Conservation (phyloP, 2,888 invertebrate species). For the Cheilosia vulpina region DNA sequence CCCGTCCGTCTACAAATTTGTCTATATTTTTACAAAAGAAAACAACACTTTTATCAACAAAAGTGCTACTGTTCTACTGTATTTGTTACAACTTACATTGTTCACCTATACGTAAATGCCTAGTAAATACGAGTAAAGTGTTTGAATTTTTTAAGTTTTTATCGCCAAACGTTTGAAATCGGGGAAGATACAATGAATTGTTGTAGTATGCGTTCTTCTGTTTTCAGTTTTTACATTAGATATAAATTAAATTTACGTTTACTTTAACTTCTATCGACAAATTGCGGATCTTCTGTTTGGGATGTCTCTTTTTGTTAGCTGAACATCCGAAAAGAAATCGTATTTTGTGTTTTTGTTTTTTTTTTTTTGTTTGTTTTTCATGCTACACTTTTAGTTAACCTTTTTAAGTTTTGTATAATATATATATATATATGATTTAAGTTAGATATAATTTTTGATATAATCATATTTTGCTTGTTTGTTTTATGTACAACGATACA, state of each 20-base stretch:
- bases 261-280: slow-evolving; percentile 74
- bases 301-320: slow-evolving; percentile 24
- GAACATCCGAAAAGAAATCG: slow-evolving; percentile 38
- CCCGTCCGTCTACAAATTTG: slow-evolving; percentile 9
- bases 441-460: slow-evolving; percentile 61
- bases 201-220: slow-evolving; percentile 39
- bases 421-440: slow-evolving; percentile 36
- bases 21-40: slow-evolving; percentile 11
- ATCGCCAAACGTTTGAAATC: slow-evolving; percentile 52
- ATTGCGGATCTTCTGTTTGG: slow-evolving; percentile 20
- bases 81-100: slow-evolving; percentile 39
- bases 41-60: slow-evolving; percentile 24
- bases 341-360: slow-evolving; percentile 26
- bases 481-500: slow-evolving; percentile 79
- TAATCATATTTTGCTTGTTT: slow-evolving; percentile 40
- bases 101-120: slow-evolving; percentile 26
- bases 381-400: slow-evolving; percentile 70
- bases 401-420: slow-evolving; percentile 66
- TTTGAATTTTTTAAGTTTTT: slow-evolving; percentile 35
- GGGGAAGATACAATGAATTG: slow-evolving; percentile 60
- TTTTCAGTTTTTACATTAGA: slow-evolving; percentile 64
- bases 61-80: slow-evolving; percentile 30
- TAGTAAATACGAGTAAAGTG: slow-evolving; percentile 34
- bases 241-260: slow-evolving; percentile 76
- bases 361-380: slow-evolving; percentile 9